These are phyloP conservation scores for Orchestes rusci DNA, from an alignment of 2,888 invertebrate species.

Conservation along the genomic window DNA sequence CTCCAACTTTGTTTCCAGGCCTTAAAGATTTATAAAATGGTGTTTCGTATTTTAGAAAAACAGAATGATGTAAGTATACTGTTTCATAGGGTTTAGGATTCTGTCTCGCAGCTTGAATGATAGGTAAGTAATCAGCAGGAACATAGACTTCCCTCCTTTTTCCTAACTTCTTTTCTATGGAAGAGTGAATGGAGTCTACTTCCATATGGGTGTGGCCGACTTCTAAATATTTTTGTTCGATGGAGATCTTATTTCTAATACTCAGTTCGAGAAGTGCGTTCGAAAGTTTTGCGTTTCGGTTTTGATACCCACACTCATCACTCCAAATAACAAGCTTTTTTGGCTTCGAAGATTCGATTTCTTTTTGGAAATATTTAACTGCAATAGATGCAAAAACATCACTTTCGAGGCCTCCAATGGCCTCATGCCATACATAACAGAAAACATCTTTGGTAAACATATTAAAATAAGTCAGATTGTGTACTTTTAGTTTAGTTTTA, in stretches of 20 bases:
- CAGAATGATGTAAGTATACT: slow-evolving; percentile 13
- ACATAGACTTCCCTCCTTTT: slow-evolving; percentile 20
- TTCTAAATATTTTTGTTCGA: slow-evolving; percentile 29
- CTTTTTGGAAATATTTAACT: neutral
- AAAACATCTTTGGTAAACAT: neutral
- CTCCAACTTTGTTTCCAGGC: slow-evolving; percentile 21
- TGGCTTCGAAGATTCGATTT: neutral
- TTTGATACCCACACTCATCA: neutral
- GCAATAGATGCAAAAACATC: neutral
- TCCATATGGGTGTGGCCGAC: slow-evolving; percentile 32
- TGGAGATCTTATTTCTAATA: slow-evolving; percentile 20
- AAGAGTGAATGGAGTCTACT: slow-evolving; percentile 25
- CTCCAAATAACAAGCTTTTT: neutral
- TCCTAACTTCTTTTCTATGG: neutral
- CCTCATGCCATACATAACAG: neutral
- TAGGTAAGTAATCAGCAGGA: slow-evolving; percentile 24
- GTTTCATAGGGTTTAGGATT: slow-evolving; percentile 5
- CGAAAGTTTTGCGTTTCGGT: slow-evolving; percentile 9
- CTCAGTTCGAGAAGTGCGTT: slow-evolving; percentile 25
- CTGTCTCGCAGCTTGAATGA: slow-evolving; percentile 10
- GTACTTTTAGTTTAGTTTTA: neutral
- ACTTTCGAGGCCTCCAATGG: neutral
- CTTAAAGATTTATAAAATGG: slow-evolving; percentile 22
- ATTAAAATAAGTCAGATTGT: neutral
- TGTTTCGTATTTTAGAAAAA: slow-evolving; percentile 3